Evolutionary conservation across 2,797 vertebrate genomes (phyloP), one percentile per base, ranked within the genome.

Genomic region (Erpetoichthys calabaricus): DNA sequence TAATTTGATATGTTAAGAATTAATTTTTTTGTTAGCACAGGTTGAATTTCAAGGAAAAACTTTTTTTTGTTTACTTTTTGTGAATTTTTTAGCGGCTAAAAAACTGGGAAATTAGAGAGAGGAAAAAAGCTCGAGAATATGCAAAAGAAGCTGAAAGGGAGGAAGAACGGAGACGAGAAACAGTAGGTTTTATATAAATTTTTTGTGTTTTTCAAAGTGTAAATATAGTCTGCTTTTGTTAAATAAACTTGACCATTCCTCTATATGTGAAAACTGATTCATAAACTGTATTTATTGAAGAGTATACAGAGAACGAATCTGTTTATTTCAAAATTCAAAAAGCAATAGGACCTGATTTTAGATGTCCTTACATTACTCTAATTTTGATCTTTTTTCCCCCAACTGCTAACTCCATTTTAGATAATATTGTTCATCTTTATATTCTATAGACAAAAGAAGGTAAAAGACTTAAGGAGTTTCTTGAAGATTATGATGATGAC

Each of bases 401-500:
- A 25, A 25, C 25, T 25, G 25, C 25, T 25, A 25, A 25, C 25
- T 25, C 25, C 25, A 25, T n/a, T 49, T 49, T 49, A 2, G 47
- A 49, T n/a, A 49, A 7, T 3, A 7, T n/a, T 49, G 47, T 49
- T 49, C 7, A 7, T 49, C 53, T 42, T 42, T 55, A 42, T 55
- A 7, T 55, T 3, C 42, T n/a, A 9, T 59, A 99, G 96, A 75
- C 89, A 64, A 99, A 99, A 82, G 96, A 99, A 80, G 94, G 90
- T 58, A 99, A 98, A 75, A 78, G 95, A 59, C 75, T 98, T 51
- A 99, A 98, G 77, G 96, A 98, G 75, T 99, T 99, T 73, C 83
- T 99, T 63, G 94, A 98, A 80, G 96, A 99, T 72, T 99, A 99
- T 57, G 95, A 99, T 63, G 96, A 99, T 65, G 95, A 99, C 63